Base-by-base conservation (phyloP, 2,888 invertebrate genomes). In the Hypselothyrea guttata region DNA sequence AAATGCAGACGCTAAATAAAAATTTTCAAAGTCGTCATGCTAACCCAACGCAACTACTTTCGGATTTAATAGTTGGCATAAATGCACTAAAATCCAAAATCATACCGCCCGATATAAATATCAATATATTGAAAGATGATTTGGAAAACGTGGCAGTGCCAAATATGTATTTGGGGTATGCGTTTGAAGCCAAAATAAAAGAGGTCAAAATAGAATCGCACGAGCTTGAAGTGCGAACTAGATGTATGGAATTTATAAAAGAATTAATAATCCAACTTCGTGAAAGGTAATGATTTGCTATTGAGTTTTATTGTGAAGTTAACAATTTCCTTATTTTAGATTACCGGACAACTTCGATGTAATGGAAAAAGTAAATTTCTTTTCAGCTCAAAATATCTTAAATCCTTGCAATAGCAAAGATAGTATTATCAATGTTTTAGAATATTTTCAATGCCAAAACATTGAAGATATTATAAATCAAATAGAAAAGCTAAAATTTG, bases 21-120 rank as follows among this genome's bases (percentile, higher is more conserved):
- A 40, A 18, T 11, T 30, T 49, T 49, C 48, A 40, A 49, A 37
- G 15, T n/a, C 11, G 16, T 15, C 35, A 30, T 15, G 16, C 27
- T 28, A 37, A 47, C 35, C 47, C 37, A 15, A 37, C 35, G 15
- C 47, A 47, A 37, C 22, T 47, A 37, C 35, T 38, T n/a, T 47
- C 37, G 30, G 30, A 47, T 47, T 15, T 38, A 4, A 18, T 38
- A 5, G n/a, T 38, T 13, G 16, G 11, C 7, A 48, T 48, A 11
- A 18, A 48, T 8, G n/a, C 47, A 16, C 38, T 48, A 2, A 48
- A 38, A 38, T 16, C 28, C 1, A 48, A 37, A 38, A 30, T 48
- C 13, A 38, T 48, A 8, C 30, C 37, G 30, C 47, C 47, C 15
- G 47, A 48, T 48, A 16, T 13, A 15, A 16, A 28, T 30, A 38